Base-by-base conservation (phyloP, 2,888 invertebrate species). In the Conops quadrifasciatus region DNA sequence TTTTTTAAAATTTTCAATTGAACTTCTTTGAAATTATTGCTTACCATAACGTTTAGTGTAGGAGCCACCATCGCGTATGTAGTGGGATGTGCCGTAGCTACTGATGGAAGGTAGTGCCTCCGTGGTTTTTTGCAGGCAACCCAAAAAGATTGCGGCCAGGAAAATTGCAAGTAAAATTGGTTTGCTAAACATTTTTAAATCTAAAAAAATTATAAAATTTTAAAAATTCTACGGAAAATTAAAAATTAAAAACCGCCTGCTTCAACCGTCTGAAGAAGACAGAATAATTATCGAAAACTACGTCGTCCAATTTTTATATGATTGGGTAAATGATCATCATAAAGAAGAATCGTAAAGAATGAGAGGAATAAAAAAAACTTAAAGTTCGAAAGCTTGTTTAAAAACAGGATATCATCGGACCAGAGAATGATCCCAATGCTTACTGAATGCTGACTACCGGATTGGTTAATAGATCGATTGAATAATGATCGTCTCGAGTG, bases 11-110 rank as follows among this genome's bases (percentile, higher is more conserved):
- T 56, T 21, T 49, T n/a, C 13, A 49, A n/a, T 49, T 19, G n/a
- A n/a, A 49, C 5, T 5, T 13, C 16, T 16, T 11, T 28, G 16
- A 24, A 59, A 26, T 5, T 30, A 65, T 49, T 56, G 75, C 79
- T 78, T 80, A 86, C 85, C 85, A 76, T 81, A 85, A 72, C 85
- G 79, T 76, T 86, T 86, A 72, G 58, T 58, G 28, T 58, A 58
- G 58, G 58, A 58, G 24, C 58, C 53, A 21, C 21, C 28, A 36
- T 9, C 36, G 36, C 36, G 36, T 36, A 36, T 36, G 9, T 36
- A 9, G 36, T 36, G 4, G 9, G 36, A 36, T 36, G 26, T 15
- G 24, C 79, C 80, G 71, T 81, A 85, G 36, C 79, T 79, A 16
- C 82, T 82, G 28, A 86, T 81, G 9, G 82, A 80, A n/a, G 86